Base-by-base conservation (phyloP, 2,113 vertebrate species). In the Oostethus manadensis region DNA sequence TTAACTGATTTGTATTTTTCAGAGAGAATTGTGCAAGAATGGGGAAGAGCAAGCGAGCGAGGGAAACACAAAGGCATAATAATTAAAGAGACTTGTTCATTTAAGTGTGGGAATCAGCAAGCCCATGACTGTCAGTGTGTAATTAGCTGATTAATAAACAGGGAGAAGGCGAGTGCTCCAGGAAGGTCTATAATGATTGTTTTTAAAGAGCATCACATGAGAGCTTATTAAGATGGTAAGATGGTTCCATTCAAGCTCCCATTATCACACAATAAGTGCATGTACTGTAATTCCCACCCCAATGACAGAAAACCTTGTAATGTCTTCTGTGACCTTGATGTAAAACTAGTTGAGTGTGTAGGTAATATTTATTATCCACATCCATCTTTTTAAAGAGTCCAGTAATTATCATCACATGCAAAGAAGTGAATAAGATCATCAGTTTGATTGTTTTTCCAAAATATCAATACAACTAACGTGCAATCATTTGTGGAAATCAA, bases 61-160 rank as follows among this genome's bases (percentile, higher is more conserved):
- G 50, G 1, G 49, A 49, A 35, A 84, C 76, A 89, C 79, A 86
- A 82, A 77, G 80, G 85, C 82, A 40, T 89, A 90, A 90, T 90
- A 85, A 91, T 90, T 90, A 90, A 89, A 88, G 81, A 79, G 78
- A 74, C 79, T 80, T 84, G 82, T 87, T 87, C 87, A 79, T 90
- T 89, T 90, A 90, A 89, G 82, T 87, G 88, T 84, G 82, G 80
- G 88, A 90, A 89, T 90, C 88, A 90, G 87, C 80, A 86, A 83
- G 76, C 77, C 86, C 87, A 90, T 91, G 89, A 90, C 86, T 86
- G 87, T 88, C 87, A 88, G 86, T 88, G 88, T 89, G 85, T 91
- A 90, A 91, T 91, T 91, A 91, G 88, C 89, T 89, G 89, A 90
- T 91, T 91, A 90, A 90, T 90, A 91, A 90, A 90, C 79, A 86